These are phyloP conservation scores for Holothuria glaberrima DNA, from an alignment of 35 echinoderm and acorn worm species.

Conservation along the genomic window DNA sequence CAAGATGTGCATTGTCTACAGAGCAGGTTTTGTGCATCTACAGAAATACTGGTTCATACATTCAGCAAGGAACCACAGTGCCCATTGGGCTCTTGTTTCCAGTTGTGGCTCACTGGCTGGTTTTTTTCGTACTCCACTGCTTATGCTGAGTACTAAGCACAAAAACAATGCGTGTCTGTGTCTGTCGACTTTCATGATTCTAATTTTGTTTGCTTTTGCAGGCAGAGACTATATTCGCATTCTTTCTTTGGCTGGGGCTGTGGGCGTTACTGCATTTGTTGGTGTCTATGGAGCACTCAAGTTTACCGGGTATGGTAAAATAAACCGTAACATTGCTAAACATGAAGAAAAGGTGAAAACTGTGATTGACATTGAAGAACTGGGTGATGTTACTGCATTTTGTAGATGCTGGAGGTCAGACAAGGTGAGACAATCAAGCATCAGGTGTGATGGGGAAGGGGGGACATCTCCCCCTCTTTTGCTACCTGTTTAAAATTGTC, in stretches of 20 bases:
- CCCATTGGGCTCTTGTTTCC: no score
- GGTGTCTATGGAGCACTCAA: slow-evolving; percentile 42
- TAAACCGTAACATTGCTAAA: slow-evolving; percentile 25
- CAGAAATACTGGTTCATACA: no score
- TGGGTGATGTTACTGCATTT: slow-evolving; percentile 18
- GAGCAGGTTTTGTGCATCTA: no score
- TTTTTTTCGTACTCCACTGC: no score
- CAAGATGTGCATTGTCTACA: no score
- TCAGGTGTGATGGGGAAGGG: no score
- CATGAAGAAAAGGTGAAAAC: not conserved
- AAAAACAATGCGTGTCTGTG: no score
- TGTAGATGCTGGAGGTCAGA: slow-evolving; percentile 75
- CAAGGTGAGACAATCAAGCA: slow-evolving; percentile 34
- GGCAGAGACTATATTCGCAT: not conserved
- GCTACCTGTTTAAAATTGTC: no score
- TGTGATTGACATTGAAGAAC: not conserved
- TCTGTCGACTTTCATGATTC: not conserved
- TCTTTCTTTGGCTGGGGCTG: not conserved
- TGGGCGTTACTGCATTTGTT: slow-evolving; percentile 26
- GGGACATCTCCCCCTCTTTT: no score
- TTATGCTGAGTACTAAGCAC: no score
- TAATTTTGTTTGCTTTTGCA: not conserved
- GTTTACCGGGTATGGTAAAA: slow-evolving; percentile 5
- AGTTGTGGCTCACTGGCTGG: no score
- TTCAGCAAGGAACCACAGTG: no score